A percentile compares a stretch with the other conserved stretches of the same genome.
Conservation (phyloP, 2,797 vertebrate genomes). For the Tinamus major region DNA sequence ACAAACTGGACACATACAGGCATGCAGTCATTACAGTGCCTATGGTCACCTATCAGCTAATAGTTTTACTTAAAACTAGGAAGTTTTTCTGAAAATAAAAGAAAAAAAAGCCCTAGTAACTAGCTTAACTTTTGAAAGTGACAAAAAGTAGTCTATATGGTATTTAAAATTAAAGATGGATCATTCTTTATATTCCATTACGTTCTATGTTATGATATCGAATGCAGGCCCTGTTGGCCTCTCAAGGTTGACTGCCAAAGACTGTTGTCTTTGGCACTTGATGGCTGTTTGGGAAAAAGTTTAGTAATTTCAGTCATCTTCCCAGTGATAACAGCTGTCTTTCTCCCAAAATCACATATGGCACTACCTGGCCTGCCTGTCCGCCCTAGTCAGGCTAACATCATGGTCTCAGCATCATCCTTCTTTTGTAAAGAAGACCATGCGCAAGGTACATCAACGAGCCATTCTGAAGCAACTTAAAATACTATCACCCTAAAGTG, state of each 20-base stretch:
- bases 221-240: neutral
- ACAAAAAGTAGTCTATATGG: neutral
- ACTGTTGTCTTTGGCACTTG: neutral
- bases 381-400: neutral
- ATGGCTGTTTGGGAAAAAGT: conserved; percentile 10
- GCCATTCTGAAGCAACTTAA: neutral
- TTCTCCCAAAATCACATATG: conserved; percentile 35
- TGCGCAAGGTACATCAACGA: accelerated
- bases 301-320: conserved; percentile 13
- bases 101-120: no score
- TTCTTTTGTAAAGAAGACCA: neutral
- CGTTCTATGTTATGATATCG: neutral
- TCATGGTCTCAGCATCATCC: neutral
- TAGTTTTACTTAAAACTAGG: neutral
- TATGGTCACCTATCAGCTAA: neutral
- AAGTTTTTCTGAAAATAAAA: neutral
- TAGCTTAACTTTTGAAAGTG: neutral
- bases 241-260: neutral
- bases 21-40: neutral
- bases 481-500: neutral
- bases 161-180: neutral
- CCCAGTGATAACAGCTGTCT: conserved; percentile 31
- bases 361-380: neutral
- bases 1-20: neutral
- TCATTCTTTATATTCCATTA: neutral